Base-by-base conservation (phyloP, 37 sponge, comb jelly and placozoan species). In the Petrosia ficiformis region DNA sequence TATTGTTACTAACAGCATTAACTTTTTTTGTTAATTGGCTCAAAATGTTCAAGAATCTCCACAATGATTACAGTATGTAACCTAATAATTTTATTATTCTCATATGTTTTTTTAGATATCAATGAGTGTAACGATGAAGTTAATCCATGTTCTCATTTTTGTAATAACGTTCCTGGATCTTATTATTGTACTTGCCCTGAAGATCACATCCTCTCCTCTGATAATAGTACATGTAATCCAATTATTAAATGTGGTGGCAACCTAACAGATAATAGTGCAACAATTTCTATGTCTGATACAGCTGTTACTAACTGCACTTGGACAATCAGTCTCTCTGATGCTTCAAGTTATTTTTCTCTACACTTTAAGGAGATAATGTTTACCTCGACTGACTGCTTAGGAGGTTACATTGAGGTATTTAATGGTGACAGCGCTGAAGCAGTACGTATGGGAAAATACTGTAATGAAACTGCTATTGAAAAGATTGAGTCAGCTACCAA, bases 61-160 rank as follows among this genome's bases (percentile, higher is more conserved):
- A n/a, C n/a, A n/a, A n/a, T n/a, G n/a, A n/a, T n/a, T n/a, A n/a
- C n/a, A n/a, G n/a, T n/a, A n/a, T n/a, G n/a, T n/a, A n/a, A n/a
- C n/a, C n/a, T n/a, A n/a, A n/a, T n/a, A n/a, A n/a, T n/a, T n/a
- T n/a, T n/a, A n/a, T n/a, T n/a, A n/a, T n/a, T n/a, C 6, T 10
- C 11, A 44, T 19, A 19, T 48, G 8, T 48, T 14, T 19, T 19
- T 48, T 36, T 39, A 75, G 76, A 75, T 67, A 68, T 77, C 1
- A 63, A 81, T 38, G 82, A 80, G 33, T 80, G 82, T 37, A 16
- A 4, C 25, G 31, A 39, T 2, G 21, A 59, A n/a, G 72, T 59
- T 65, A 67, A 32, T n/a, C 10, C 67, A 10, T 81, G 82, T 59
- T 40, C 33, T 34, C 73, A 81, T 38, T 39, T 2, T 67, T 81